phyloP scores from a whole-genome alignment of 2,113 vertebrate genomes.

The Anas platyrhynchos region DNA sequence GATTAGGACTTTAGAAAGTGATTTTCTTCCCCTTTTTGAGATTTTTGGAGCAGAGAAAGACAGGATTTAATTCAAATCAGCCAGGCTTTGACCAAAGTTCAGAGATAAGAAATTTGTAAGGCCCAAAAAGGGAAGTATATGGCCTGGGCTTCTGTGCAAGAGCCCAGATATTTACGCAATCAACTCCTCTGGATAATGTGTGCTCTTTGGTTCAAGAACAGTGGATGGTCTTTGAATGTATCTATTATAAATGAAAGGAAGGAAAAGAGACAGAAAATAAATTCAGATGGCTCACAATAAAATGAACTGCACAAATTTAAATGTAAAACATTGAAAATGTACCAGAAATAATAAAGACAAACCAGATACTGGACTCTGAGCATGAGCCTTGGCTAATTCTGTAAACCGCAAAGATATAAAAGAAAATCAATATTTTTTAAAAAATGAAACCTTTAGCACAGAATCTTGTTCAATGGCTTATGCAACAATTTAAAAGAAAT shows the following conservation, averaged over 20 bases:
- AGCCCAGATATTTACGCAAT: background rate
- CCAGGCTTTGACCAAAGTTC: background rate
- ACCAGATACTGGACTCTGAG: background rate
- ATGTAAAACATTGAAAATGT: conserved; percentile 51
- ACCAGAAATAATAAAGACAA: conserved; percentile 62
- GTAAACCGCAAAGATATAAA: conserved; percentile 1
- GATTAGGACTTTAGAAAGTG: conserved; percentile 33
- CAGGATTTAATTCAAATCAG: background rate
- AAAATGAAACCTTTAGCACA: background rate
- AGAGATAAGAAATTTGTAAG: background rate
- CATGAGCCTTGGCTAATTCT: background rate
- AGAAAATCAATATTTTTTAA: conserved; percentile 24
- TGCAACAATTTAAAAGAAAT: conserved; percentile 48
- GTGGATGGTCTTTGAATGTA: background rate
- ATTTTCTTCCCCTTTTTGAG: conserved; percentile 40
- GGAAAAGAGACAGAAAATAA: background rate
- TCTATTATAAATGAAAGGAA: background rate
- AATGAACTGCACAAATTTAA: conserved; percentile 6
- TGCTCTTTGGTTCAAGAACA: background rate
- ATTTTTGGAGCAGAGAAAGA: background rate
- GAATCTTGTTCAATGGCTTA: conserved; percentile 40
- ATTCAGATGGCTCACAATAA: conserved; percentile 8
- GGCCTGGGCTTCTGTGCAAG: background rate
- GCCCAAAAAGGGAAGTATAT: background rate
- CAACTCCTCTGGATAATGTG: background rate